Base-by-base conservation (phyloP, 2,797 vertebrate genomes). In the Saxicola maurus region DNA sequence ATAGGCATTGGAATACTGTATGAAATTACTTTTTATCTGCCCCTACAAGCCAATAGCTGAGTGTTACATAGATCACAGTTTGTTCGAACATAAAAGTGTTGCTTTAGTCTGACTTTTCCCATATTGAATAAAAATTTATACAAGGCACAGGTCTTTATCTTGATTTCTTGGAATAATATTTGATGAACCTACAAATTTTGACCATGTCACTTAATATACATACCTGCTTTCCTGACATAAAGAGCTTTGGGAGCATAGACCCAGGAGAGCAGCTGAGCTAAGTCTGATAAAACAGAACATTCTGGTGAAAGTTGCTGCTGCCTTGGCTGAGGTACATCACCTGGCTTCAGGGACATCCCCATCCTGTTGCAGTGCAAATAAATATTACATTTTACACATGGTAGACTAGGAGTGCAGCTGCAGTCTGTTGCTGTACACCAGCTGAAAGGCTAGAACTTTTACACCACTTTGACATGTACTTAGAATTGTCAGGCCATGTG, bases 11-110 rank as follows among this genome's bases (percentile, higher is more conserved):
- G 43, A 94, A 89, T 75, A 72, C 33, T 59, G 24, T 55, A 18
- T 85, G 40, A 83, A 81, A 85, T 68, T 78, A 64, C 37, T 75
- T 91, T 89, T 79, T 84, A 75, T 83, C 28, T 83, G 23, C 40
- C 43, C 30, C 11, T 91, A 15, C 33, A 48, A 82, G 57, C 43
- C 3, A 0, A 40, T 71, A 64, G 17, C 46, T 91, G 51, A 35
- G 30, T 28, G 33, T 60, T 82, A n/a, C 30, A 12, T 51, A 64
- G 57, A 72, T 62, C 48, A 20, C 20, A 33, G 55, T 72, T 55
- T 73, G 27, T 52, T 79, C 69, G 37, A 90, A 53, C 16, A 8
- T 71, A 8, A 13, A 82, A 77, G 56, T 89, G 74, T 57, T 90
- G 75, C 52, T 74, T 49, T 68, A 55, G 59, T 66, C 37, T 59